Base-by-base conservation (phyloP, 35 echinoderm and acorn worm genomes). In the Apostichopus californicus region DNA sequence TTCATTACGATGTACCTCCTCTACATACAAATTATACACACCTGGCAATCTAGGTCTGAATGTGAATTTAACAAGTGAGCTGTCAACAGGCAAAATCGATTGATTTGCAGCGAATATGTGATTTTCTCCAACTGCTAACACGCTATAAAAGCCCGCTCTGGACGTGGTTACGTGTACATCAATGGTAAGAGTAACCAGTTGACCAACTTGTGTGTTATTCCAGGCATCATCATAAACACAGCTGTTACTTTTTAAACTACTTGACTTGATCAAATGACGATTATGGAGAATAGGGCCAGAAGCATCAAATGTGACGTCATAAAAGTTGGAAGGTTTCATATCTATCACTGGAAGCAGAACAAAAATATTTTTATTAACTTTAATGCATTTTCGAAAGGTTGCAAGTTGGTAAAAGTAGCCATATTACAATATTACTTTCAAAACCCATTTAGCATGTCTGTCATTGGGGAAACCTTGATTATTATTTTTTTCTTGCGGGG, bases 11-110 rank as follows among this genome's bases (percentile, higher is more conserved):
- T 14, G 3, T 5, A 87, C 56, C 20, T 87, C 86, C 25, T 87
- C 86, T 57, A 87, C 10, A 59, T 68, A 87, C 57, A 87, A 22
- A n/a, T 87, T 59, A 66, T 87, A 87, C 15, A 21, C 26, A 58
- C 86, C 86, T 5, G 86, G 70, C 5, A n/a, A 73, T 73, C n/a
- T 73, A 0, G 70, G 10, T 73, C 11, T 73, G 18, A 73, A n/a
- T 11, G 13, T 73, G 18, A 73, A 73, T 15, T n/a, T 73, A 1
- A 73, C 18, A 11, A 73, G 13, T 21, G 14, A 21, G 15, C 70
- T 17, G 70, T 15, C n/a, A 17, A 6, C n/a, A 21, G 13, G 18
- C 11, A 73, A 73, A 17, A 17, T 73, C 2, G 70, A 73, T 73
- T 73, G 70, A 73, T 73, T 73, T 21, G 14, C 70, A 15, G 18